A percentile compares a stretch with the other conserved stretches of the same genome.
Conservation (phyloP, 2,797 vertebrate genomes). For the Muscicapa striata region DNA sequence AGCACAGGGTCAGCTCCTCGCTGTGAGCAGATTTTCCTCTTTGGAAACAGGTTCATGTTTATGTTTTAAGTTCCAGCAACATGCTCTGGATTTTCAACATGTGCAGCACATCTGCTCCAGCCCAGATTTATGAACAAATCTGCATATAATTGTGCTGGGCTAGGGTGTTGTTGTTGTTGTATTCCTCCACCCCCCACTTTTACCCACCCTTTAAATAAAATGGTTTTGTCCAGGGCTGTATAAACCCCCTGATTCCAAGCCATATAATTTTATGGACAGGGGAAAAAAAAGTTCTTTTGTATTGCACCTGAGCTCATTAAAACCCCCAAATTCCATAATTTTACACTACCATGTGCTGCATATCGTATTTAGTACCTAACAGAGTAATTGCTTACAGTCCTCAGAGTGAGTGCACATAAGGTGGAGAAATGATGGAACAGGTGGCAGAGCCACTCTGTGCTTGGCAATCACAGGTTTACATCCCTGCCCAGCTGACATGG, state of each 20-base stretch:
- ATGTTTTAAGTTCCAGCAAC: constrained; percentile 79
- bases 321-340: constrained; percentile 82
- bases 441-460: constrained; percentile 67
- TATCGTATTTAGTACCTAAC: constrained; percentile 71
- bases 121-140: constrained; percentile 80
- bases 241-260: constrained; percentile 78
- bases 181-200: neutral
- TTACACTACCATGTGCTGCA: constrained; percentile 79
- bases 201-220: constrained; percentile 75
- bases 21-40: constrained; percentile 79
- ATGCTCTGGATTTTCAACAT: constrained; percentile 75
- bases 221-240: constrained; percentile 71
- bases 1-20: constrained; percentile 73
- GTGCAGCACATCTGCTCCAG: constrained; percentile 76
- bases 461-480: constrained; percentile 45
- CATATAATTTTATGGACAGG: constrained; percentile 83
- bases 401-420: constrained; percentile 72
- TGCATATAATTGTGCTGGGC: constrained; percentile 79
- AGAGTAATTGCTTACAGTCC: constrained; percentile 78
- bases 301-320: constrained; percentile 84
- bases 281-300: constrained; percentile 75
- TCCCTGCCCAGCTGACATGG: constrained; percentile 38
- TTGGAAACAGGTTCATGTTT: constrained; percentile 81
- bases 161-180: constrained; percentile 62
- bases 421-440: constrained; percentile 76